Evolutionary conservation across 2,113 vertebrate species (phyloP), one percentile per base, ranked within the genome.

Genomic region (Brachypteracias leptosomus): DNA sequence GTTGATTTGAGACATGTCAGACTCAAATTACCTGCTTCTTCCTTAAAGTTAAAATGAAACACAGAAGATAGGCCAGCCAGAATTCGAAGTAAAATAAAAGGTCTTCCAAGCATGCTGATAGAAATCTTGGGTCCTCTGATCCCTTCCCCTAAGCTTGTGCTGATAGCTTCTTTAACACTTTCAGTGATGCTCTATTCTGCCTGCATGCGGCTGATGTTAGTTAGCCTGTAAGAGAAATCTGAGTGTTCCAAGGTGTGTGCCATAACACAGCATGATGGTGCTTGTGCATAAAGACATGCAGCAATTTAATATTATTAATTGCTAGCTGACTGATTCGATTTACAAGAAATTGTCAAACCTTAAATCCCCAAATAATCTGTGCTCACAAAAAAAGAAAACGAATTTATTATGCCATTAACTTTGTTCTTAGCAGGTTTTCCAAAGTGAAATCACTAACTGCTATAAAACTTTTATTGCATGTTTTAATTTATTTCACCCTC

Each of bases 401-500:
- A 96, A 96, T 96, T 97, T 98, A 98, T 97, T 96, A 96, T 88
- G 84, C 87, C 62, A 98, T 98, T 97, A 97, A 96, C 89, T 96
- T 97, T 95, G 91, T 96, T 97, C 94, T 85, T 97, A 95, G 92
- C 61, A 95, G 89, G 36, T 93, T 95, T 97, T 95, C 92, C 84
- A 93, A 96, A 97, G 95, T 94, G 95, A 96, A 97, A 97, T 96
- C 91, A 93, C 88, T 96, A 97, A 97, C 95, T 19, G 91, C 90
- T 86, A 96, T 97, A 96, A 98, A 95, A 94, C 46, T 97, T 98
- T 97, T 97, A 98, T 94, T 96, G 87, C 88, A 88, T 2, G 6
- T 96, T 98, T 92, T 97, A 97, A 98, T 98, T 97, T 97, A 97
- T 98, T 96, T 97, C 93, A 94, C 91, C 51, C 83, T 96, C 51